phyloP scores from a whole-genome alignment of 1,140 invertebrate genomes.

The Danaus plexippus region DNA sequence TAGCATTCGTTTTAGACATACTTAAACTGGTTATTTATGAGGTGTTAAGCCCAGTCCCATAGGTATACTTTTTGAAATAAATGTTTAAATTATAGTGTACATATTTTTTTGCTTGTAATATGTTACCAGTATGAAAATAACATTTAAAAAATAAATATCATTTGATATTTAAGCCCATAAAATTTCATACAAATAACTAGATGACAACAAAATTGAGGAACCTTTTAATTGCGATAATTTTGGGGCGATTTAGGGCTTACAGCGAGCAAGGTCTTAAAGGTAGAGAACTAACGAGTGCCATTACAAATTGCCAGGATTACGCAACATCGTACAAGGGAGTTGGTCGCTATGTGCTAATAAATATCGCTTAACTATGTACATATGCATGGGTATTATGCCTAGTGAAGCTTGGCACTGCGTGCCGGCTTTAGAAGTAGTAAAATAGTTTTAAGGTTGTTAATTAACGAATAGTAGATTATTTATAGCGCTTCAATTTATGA shows the following conservation, averaged over 20 bases:
- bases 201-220: slow-evolving; percentile 9
- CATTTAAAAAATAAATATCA: too few relatives aligned
- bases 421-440: slow-evolving; percentile 7
- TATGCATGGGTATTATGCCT: slow-evolving; percentile 12
- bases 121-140: too few relatives aligned
- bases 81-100: not conserved
- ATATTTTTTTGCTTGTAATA: too few relatives aligned
- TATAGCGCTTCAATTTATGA: too few relatives aligned
- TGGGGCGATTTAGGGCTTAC: not conserved
- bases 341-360: slow-evolving; percentile 22
- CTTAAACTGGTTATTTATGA: not conserved
- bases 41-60: too few relatives aligned
- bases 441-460: too few relatives aligned
- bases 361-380: slow-evolving; percentile 20
- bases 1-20: slow-evolving; percentile 12
- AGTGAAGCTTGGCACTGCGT: slow-evolving; percentile 1
- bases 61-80: not conserved
- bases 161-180: too few relatives aligned
- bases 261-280: slow-evolving; percentile 14
- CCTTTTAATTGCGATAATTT: slow-evolving; percentile 15
- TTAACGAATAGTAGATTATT: too few relatives aligned
- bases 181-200: slow-evolving; percentile 7
- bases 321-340: slow-evolving; percentile 15
- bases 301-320: slow-evolving; percentile 28
- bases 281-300: slow-evolving; percentile 21